Conservation (phyloP, 2,888 invertebrate genomes). For the Coleophora flavipennella region DNA sequence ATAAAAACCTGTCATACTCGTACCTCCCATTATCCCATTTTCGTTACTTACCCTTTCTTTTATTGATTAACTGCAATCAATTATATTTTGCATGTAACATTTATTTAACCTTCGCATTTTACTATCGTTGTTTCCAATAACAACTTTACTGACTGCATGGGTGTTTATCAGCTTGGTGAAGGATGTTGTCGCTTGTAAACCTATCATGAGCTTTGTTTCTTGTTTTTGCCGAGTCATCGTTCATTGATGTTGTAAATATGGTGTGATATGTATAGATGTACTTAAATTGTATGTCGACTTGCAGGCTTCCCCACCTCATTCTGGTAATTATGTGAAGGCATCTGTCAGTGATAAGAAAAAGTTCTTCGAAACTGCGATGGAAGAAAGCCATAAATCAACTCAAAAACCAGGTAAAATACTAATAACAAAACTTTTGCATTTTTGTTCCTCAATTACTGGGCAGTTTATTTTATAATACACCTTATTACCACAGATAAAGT, state of each 20-base stretch:
- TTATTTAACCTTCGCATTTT: conserved; percentile 41
- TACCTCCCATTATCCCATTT: conserved; percentile 48
- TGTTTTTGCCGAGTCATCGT: conserved; percentile 24
- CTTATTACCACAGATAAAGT: conserved; percentile 80
- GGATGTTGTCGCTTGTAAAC: conserved; percentile 60
- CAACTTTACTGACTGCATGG: conserved; percentile 58
- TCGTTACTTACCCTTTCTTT: conserved; percentile 45
- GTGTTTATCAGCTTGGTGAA: conserved; percentile 53
- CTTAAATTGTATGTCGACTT: conserved; percentile 15
- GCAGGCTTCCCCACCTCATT: conserved; percentile 78
- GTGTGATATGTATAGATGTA: not conserved
- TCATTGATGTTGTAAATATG: not conserved
- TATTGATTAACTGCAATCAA: conserved; percentile 54
- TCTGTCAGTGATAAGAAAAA: conserved; percentile 94
- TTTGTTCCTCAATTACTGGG: not conserved
- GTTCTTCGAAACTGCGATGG: conserved; percentile 97
- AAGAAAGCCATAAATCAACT: conserved; percentile 89
- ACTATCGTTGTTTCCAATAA: conserved; percentile 34
- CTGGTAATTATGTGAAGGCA: conserved; percentile 83
- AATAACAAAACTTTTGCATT: not conserved
- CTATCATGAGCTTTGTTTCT: conserved; percentile 60
- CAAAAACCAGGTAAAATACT: conserved; percentile 88
- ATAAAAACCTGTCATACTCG: conserved; percentile 28
- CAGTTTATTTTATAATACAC: not conserved
- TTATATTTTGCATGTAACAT: conserved; percentile 64